Conservation (phyloP, 2,888 invertebrate species). For the Cerceris rybyensis region DNA sequence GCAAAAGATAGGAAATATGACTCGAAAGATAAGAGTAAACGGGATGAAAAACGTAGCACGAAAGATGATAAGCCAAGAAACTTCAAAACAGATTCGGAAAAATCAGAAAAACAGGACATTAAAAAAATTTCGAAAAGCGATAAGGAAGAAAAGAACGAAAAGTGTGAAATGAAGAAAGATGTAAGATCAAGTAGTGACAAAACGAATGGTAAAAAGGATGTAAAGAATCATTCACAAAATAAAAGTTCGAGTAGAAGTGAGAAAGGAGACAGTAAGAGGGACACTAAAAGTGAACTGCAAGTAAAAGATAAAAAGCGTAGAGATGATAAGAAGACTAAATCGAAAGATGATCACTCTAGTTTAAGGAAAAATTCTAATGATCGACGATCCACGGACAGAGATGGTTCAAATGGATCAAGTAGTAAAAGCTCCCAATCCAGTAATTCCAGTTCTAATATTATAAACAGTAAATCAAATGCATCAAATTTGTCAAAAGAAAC, state of each 20-base stretch:
- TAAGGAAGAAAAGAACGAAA: conserved; percentile 62
- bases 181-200: conserved; percentile 64
- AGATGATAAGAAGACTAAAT: conserved; percentile 81
- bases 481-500: conserved; percentile 83
- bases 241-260: conserved; percentile 59
- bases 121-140: conserved; percentile 58
- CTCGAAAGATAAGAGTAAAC: conserved; percentile 69
- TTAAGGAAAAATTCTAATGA: conserved; percentile 86
- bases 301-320: conserved; percentile 75
- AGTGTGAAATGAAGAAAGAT: conserved; percentile 67
- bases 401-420: conserved; percentile 89
- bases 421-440: conserved; percentile 79
- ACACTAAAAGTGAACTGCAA: conserved; percentile 56
- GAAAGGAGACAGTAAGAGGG: conserved; percentile 53
- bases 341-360: conserved; percentile 88
- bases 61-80: conserved; percentile 63
- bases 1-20: conserved; percentile 73
- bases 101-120: conserved; percentile 50
- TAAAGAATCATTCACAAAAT: conserved; percentile 55
- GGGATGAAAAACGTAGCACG: conserved; percentile 66
- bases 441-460: conserved; percentile 55
- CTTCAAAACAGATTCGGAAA: conserved; percentile 54
- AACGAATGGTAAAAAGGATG: conserved; percentile 56
- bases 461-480: conserved; percentile 51
- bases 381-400: conserved; percentile 89